phyloP scores from a whole-genome alignment of 2,797 vertebrate genomes.

The Scleropages formosus region DNA sequence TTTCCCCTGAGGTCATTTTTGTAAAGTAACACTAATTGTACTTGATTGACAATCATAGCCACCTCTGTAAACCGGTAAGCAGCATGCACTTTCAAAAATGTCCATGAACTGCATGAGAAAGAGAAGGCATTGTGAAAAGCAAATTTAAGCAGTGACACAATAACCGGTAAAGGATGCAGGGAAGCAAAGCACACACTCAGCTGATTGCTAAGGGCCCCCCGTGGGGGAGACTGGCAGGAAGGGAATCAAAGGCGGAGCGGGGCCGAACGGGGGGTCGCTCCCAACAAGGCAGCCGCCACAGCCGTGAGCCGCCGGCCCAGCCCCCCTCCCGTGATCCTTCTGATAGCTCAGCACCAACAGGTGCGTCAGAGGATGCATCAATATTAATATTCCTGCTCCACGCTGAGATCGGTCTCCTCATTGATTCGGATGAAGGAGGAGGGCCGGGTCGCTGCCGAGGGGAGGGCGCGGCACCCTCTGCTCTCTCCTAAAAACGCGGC shows the following conservation, averaged over 20 bases:
- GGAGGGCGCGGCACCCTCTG: neutral
- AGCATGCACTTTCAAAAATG: no score
- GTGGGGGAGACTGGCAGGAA: neutral
- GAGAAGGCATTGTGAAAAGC: no score
- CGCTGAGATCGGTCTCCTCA: slow-evolving; percentile 52
- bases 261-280: slow-evolving; percentile 17
- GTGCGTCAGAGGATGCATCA: slow-evolving; percentile 45
- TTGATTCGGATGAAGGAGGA: slow-evolving; percentile 37
- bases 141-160: no score
- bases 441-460: slow-evolving; percentile 32
- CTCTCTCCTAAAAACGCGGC: neutral
- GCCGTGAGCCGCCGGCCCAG: slow-evolving; percentile 27
- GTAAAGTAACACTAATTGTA: no score
- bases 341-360: slow-evolving; percentile 43
- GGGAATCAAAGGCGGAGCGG: slow-evolving; percentile 16
- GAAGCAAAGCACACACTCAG: no score
- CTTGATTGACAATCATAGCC: no score
- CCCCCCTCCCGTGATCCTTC: slow-evolving; percentile 21
- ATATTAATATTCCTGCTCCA: slow-evolving; percentile 48
- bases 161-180: no score
- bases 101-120: no score
- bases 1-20: no score
- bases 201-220: neutral
- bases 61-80: no score
- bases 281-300: slow-evolving; percentile 22